These are phyloP conservation scores for Luffia ferchaultella DNA, from an alignment of 2,888 invertebrate species.

Conservation along the genomic window DNA sequence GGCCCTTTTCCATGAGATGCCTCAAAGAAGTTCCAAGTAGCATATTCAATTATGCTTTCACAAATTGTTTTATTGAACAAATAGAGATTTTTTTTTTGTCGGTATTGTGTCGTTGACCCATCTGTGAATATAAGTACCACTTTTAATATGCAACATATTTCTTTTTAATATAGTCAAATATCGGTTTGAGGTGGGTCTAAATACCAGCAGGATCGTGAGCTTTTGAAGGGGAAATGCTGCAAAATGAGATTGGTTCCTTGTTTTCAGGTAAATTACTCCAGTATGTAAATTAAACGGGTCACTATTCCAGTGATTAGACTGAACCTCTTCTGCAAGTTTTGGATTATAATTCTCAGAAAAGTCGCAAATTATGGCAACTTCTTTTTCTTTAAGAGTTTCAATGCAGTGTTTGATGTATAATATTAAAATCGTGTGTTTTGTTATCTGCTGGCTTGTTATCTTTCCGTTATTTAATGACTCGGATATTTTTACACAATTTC, in stretches of 20 bases:
- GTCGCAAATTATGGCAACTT: too few relatives aligned
- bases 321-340: constrained; percentile 12
- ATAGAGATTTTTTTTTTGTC: constrained; percentile 13
- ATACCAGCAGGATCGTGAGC: constrained; percentile 1
- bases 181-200: constrained; percentile 3
- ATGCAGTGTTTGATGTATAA: too few relatives aligned
- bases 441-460: too few relatives aligned
- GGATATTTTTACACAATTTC: too few relatives aligned
- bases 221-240: constrained; percentile 1
- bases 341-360: constrained; percentile 11
- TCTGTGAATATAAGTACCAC: neutral
- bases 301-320: constrained; percentile 12
- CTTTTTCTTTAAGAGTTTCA: too few relatives aligned
- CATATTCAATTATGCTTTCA: too few relatives aligned
- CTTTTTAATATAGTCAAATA: constrained; percentile 3
- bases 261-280: constrained; percentile 1
- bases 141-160: neutral
- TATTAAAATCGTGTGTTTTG: too few relatives aligned
- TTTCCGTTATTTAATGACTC: too few relatives aligned
- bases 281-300: constrained; percentile 2
- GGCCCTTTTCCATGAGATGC: constrained; percentile 6
- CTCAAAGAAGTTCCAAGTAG: constrained; percentile 6
- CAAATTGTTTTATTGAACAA: constrained; percentile 1
- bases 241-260: constrained; percentile 1
- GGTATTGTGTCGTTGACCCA: constrained; percentile 11